Evolutionary conservation across 1,140 invertebrate genomes (phyloP).

Genomic region (Brevipalpus yothersi): DNA sequence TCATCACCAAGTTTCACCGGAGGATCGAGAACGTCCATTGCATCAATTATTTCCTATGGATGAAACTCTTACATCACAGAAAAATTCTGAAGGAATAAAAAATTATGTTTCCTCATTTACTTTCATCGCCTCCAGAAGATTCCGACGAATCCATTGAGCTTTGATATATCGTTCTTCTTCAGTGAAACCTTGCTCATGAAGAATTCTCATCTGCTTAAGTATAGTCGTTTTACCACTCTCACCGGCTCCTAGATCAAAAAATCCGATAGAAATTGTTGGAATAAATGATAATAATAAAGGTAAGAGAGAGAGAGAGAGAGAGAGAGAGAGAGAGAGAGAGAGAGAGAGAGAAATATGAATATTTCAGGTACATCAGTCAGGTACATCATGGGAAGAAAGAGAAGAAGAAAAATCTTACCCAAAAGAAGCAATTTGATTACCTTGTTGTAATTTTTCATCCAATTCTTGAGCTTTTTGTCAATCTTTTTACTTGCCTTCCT

Average conservation of each 20-base stretch:
- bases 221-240: conserved; percentile 44
- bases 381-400: too few species aligned
- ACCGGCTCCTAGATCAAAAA: conserved; percentile 19
- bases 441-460: conserved; percentile 8
- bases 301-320: too few species aligned
- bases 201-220: conserved; percentile 55
- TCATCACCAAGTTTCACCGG: conserved; percentile 23
- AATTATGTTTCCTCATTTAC: conserved; percentile 4
- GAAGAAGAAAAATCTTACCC: conserved; percentile 17
- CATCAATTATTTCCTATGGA: conserved; percentile 24
- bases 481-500: too few species aligned
- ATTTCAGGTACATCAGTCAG: too few species aligned
- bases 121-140: conserved; percentile 38
- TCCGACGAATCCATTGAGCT: conserved; percentile 31
- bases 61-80: too few species aligned
- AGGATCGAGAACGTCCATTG: conserved; percentile 26
- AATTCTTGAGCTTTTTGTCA: too few species aligned
- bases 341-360: too few species aligned
- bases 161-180: conserved; percentile 34
- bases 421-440: conserved; percentile 37
- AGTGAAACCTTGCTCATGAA: conserved; percentile 42
- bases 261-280: not conserved
- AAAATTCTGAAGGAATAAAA: not conserved
- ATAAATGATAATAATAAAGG: not conserved
- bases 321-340: too few species aligned